Evolutionary conservation across 2,888 invertebrate genomes (phyloP), one percentile per base, ranked within the genome.

Genomic region (Lissocephala sabroskyi): DNA sequence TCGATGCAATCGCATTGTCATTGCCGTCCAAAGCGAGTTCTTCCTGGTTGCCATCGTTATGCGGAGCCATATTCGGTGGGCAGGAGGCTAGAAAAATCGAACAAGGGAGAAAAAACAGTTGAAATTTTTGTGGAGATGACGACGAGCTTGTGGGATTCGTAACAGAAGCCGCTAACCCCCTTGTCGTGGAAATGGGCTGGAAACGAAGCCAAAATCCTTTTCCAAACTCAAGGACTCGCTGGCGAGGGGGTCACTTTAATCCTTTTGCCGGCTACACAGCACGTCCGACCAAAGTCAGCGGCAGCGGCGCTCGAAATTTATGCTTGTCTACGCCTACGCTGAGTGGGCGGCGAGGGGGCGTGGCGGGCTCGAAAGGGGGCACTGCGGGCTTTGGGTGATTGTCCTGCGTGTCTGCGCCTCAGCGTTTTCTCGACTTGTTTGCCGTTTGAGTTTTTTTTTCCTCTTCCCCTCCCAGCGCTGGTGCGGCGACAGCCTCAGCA

Each of bases 401-500:
- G 23, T 35, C 30, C 33, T 59, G 46, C 40, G 52, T 51, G 62
- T 35, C 36, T 32, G 46, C 40, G 36, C 41, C 32, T 42, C 48
- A 59, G 45, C 45, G 47, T 51, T 41, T 52, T 45, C 41, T 46
- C 49, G 42, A 52, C 56, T 62, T 68, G 68, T 71, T 70, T 74
- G 71, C 71, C 52, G 64, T 70, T n/a, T 62, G 75, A 67, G 64
- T 68, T n/a, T n/a, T n/a, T n/a, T n/a, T n/a, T n/a, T n/a, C n/a
- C n/a, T n/a, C n/a, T 74, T 62, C 65, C 46, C 35, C 52, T 55
- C 59, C 59, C 53, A 62, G 56, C 56, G 70, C 11, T 17, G 26
- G 63, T 66, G 68, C 61, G n/a, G n/a, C n/a, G n/a, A n/a, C n/a
- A n/a, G n/a, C n/a, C n/a, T n/a, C n/a, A n/a, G n/a, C n/a, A n/a